Evolutionary conservation across 1,140 invertebrate species (phyloP).

Genomic region (Drosophila simulans): DNA sequence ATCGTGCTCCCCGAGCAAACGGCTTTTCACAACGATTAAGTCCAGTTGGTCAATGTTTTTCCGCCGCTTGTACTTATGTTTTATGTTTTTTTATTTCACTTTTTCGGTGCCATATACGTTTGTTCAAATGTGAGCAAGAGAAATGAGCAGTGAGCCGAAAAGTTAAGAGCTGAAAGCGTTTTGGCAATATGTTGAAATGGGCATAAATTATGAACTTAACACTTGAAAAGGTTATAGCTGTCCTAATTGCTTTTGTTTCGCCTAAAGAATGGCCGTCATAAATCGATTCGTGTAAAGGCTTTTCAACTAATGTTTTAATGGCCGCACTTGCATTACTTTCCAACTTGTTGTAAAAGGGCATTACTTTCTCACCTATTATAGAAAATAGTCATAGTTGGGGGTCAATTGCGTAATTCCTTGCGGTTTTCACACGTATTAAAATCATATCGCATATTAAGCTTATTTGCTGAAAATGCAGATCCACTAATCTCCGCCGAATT

Average conservation of each 20-base stretch:
- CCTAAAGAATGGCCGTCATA: conserved; percentile 2
- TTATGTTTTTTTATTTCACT: background rate
- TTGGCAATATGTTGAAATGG: conserved; percentile 49
- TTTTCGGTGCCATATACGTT: conserved; percentile 2
- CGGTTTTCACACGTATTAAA: background rate
- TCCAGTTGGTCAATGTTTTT: conserved; percentile 46
- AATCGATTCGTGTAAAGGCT: background rate
- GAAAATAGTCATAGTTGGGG: background rate
- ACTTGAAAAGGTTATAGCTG: conserved; percentile 34
- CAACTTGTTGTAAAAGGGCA: background rate
- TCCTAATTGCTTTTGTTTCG: conserved; percentile 23
- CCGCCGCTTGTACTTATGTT: conserved; percentile 35
- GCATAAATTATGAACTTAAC: conserved; percentile 49
- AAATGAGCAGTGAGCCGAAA: conserved; percentile 15
- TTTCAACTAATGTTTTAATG: background rate
- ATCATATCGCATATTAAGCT: background rate
- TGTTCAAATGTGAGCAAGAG: conserved; percentile 2
- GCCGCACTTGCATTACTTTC: background rate
- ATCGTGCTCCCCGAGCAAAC: conserved; percentile 27
- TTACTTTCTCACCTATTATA: background rate
- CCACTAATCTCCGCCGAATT: background rate
- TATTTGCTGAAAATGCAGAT: background rate
- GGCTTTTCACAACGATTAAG: conserved; percentile 48
- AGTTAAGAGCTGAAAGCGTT: conserved; percentile 16
- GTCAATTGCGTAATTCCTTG: no score